These are phyloP conservation scores for Euwallacea fornicatus DNA, from an alignment of 1,140 invertebrate species.

Conservation along the genomic window DNA sequence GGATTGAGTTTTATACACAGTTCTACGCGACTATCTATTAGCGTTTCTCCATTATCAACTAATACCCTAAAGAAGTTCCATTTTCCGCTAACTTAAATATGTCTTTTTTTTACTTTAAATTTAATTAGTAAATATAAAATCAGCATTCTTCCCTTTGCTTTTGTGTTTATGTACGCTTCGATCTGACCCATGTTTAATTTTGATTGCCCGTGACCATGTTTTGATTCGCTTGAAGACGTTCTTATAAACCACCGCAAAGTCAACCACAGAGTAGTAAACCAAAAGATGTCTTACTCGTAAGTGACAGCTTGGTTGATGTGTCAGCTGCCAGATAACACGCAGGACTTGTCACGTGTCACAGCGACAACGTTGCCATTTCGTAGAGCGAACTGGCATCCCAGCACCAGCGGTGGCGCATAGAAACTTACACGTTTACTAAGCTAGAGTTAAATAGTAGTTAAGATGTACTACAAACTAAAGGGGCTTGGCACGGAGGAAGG, in stretches of 20 bases:
- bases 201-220: slow-evolving; percentile 48
- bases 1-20: slow-evolving; percentile 51
- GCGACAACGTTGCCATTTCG: too few species aligned
- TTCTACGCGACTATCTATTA: slow-evolving; percentile 47
- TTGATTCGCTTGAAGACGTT: slow-evolving; percentile 38
- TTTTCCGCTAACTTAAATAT: slow-evolving; percentile 39
- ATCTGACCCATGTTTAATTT: slow-evolving; percentile 45
- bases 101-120: slow-evolving; percentile 26
- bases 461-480: slow-evolving; percentile 50
- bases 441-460: slow-evolving; percentile 1
- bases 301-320: too few species aligned
- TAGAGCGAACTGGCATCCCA: too few species aligned
- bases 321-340: too few species aligned
- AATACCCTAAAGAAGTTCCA: slow-evolving; percentile 40
- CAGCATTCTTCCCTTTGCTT: slow-evolving; percentile 25
- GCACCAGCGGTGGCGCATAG: neutral
- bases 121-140: slow-evolving; percentile 29
- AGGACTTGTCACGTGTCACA: too few species aligned
- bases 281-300: neutral
- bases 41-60: slow-evolving; percentile 40
- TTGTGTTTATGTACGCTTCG: slow-evolving; percentile 19
- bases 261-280: neutral
- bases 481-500: slow-evolving; percentile 51
- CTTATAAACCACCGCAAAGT: neutral
- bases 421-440: slow-evolving; percentile 15